These are phyloP conservation scores for Leptoclinus maculatus DNA, from an alignment of 2,797 vertebrate species.

Conservation along the genomic window DNA sequence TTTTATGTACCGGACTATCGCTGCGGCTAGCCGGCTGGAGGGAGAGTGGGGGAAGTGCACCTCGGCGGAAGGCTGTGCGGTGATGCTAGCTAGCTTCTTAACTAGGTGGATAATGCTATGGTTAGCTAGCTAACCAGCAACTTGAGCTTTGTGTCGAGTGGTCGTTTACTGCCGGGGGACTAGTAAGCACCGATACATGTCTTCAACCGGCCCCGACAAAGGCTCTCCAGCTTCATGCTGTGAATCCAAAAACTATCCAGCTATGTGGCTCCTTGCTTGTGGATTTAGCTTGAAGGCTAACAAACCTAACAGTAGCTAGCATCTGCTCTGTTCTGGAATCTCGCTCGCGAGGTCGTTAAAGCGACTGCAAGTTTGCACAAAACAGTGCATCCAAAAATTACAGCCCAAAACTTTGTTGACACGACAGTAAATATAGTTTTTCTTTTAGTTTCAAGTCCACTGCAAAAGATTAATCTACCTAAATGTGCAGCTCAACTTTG, in stretches of 20 bases:
- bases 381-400: conserved; percentile 43
- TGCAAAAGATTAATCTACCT: conserved; percentile 30
- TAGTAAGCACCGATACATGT: conserved; percentile 20
- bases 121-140: conserved; percentile 58
- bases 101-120: conserved; percentile 55
- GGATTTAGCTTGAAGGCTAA: conserved; percentile 58
- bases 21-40: conserved; percentile 81
- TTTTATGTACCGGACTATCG: conserved; percentile 84
- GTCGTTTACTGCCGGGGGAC: conserved; percentile 25
- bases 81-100: conserved; percentile 59
- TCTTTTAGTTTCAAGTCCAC: conserved; percentile 29
- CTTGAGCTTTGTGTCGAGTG: conserved; percentile 42
- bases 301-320: conserved; percentile 38
- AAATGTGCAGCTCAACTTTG: conserved; percentile 63
- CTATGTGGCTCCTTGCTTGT: conserved; percentile 19
- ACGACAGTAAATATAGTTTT: conserved; percentile 16
- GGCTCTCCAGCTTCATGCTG: conserved; percentile 13
- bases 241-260: conserved; percentile 14
- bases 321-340: conserved; percentile 67
- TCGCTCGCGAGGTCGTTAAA: conserved; percentile 59
- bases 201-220: conserved; percentile 13
- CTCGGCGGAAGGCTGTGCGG: conserved; percentile 76
- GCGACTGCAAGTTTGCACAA: conserved; percentile 62
- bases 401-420: conserved; percentile 41
- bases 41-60: conserved; percentile 86